phyloP scores from a whole-genome alignment of 2,888 invertebrate species.

The Rhingia rostrata region DNA sequence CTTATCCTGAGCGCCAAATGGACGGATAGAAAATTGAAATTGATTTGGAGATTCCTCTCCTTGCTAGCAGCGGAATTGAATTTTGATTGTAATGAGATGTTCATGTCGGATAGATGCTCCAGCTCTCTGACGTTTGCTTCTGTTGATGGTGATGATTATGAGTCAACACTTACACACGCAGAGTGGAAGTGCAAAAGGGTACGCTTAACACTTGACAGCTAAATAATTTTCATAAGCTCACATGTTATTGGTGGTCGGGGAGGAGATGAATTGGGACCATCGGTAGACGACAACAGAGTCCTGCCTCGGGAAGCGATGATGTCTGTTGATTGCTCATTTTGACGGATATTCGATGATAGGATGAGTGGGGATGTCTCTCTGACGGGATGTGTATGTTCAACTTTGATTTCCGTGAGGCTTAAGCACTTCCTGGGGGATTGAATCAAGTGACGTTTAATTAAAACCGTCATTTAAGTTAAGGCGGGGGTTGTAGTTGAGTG shows the following conservation, averaged over 20 bases:
- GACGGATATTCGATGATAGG: conserved; percentile 13
- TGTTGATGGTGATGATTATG: conserved; percentile 50
- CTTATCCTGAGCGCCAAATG: neutral
- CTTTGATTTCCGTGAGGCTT: conserved; percentile 43
- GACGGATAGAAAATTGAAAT: conserved; percentile 52
- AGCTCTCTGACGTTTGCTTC: conserved; percentile 13
- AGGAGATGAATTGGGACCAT: neutral
- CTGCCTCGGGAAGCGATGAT: conserved; percentile 38
- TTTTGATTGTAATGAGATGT: conserved; percentile 70
- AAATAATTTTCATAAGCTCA: conserved; percentile 26
- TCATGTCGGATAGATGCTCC: conserved; percentile 49
- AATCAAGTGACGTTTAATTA: conserved; percentile 50
- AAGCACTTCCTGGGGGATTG: neutral
- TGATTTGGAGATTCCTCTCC: conserved; percentile 59
- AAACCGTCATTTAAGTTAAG: conserved; percentile 16
- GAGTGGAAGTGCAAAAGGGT: conserved; percentile 19
- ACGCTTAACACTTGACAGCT: conserved; percentile 46
- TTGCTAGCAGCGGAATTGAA: conserved; percentile 36
- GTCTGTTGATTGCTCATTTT: conserved; percentile 63
- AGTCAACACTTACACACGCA: conserved; percentile 34
- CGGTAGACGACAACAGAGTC: conserved; percentile 13
- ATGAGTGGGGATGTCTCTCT: conserved; percentile 4
- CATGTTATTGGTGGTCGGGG: neutral
- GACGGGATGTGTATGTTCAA: conserved; percentile 23
- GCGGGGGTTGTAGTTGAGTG: neutral